Base-by-base conservation (phyloP, 2,113 vertebrate species). In the Notothenia rossii region DNA sequence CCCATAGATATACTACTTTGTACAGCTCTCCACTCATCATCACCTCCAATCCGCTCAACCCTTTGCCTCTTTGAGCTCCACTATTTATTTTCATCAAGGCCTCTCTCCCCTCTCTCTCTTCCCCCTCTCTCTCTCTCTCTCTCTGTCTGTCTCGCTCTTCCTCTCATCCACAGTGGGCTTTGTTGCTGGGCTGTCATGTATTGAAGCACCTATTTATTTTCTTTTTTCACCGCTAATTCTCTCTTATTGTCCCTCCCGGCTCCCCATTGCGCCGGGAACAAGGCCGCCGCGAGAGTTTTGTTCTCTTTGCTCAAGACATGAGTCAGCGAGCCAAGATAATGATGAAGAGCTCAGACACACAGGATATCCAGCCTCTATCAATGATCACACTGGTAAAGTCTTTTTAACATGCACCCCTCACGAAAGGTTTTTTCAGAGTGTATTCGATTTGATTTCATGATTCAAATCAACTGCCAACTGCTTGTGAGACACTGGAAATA, bases 181-280 rank as follows among this genome's bases (percentile, higher is more conserved):
- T 97, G 95, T 97, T 92, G 95, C 95, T 92, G 95, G 94, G 94
- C 96, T 96, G 96, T 97, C 96, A 96, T 97, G 96, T 97, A 96
- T 86, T 79, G 94, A 95, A 96, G 94, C 95, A 96, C 95, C 96
- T 97, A 97, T 97, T 98, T 98, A 98, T 97, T 99, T 98, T 96
- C 96, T 96, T 96, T 96, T 97, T 97, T 97, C 95, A 95, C 95
- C 80, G 89, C 95, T 96, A 96, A 97, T 96, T 96, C 96, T 96
- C 95, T 93, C 93, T 95, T 95, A 95, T 97, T 91, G 85, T 92
- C 83, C 79, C 94, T 95, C 92, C 86, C 75, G 93, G 94, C 93
- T 92, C 95, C 96, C 95, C 94, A 92, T 93, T 90, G 96, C 90
- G 95, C 93, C 83, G 80, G 91, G 95, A 96, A 96, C 96, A 96